Conservation (phyloP, 2,113 vertebrate genomes). For the Tenebrosternarchus preto region DNA sequence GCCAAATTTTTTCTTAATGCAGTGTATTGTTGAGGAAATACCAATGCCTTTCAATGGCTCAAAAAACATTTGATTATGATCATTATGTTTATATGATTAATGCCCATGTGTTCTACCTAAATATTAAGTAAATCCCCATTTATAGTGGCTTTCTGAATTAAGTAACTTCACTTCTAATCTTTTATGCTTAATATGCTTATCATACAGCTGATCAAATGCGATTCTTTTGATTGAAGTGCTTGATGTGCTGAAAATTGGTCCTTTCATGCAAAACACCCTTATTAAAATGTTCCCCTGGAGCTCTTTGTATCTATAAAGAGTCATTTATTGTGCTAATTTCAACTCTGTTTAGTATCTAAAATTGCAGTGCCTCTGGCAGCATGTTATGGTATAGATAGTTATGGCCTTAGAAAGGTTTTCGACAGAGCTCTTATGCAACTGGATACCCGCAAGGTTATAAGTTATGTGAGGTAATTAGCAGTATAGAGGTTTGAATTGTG, state of each 20-base stretch:
- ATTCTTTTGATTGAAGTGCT: slow-evolving; percentile 41
- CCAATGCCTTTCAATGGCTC: not conserved
- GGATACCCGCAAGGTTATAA: slow-evolving; percentile 11
- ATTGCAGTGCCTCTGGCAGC: not conserved
- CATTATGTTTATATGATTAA: slow-evolving; percentile 6
- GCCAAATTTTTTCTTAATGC: no score
- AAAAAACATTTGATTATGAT: not conserved
- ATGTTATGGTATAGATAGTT: not conserved
- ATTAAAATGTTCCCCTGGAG: slow-evolving; percentile 48
- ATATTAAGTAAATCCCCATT: slow-evolving; percentile 16
- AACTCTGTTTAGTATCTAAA: slow-evolving; percentile 4
- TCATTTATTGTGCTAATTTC: slow-evolving; percentile 35
- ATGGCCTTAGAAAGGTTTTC: slow-evolving; percentile 8
- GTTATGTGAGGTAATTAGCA: slow-evolving; percentile 31
- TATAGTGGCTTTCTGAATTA: slow-evolving; percentile 39
- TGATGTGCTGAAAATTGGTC: slow-evolving; percentile 44
- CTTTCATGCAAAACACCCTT: slow-evolving; percentile 45
- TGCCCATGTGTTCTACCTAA: not conserved
- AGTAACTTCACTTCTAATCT: slow-evolving; percentile 20
- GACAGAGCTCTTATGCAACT: not conserved
- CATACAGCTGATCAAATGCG: slow-evolving; percentile 39
- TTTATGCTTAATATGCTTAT: slow-evolving; percentile 32
- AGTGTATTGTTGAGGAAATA: not conserved
- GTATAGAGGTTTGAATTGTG: slow-evolving; percentile 21
- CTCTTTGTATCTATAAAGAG: slow-evolving; percentile 32